phyloP scores from a whole-genome alignment of 2,113 vertebrate species.

The Sitta europaea region DNA sequence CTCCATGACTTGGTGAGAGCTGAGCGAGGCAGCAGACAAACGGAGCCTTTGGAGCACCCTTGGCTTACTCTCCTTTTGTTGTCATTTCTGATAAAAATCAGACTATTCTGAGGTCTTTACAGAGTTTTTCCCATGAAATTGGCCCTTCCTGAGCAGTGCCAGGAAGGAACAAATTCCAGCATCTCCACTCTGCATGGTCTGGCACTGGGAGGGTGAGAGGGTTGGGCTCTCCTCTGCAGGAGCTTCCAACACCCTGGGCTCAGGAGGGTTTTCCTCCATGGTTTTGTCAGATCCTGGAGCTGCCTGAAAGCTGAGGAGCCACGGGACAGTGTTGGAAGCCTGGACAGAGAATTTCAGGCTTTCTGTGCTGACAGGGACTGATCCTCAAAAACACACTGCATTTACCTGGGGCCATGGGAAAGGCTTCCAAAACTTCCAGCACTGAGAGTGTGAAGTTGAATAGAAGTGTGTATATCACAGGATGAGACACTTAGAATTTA shows the following conservation, averaged over 20 bases:
- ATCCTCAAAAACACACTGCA: too few species aligned
- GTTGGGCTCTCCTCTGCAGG: not conserved
- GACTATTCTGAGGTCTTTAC: not conserved
- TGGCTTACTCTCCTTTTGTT: not conserved
- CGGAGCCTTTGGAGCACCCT: not conserved
- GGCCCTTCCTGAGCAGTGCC: not conserved
- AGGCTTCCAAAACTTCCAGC: too few species aligned
- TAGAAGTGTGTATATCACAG: too few species aligned
- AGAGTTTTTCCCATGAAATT: slow-evolving; percentile 15
- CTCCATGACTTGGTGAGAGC: not conserved
- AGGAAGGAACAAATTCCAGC: slow-evolving; percentile 8
- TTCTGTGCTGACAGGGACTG: too few species aligned
- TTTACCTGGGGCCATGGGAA: too few species aligned
- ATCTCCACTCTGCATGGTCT: not conserved
- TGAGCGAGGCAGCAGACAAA: not conserved
- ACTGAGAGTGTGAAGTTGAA: too few species aligned
- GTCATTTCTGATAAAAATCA: slow-evolving; percentile 45
- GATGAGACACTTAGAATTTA: too few species aligned
- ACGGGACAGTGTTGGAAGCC: too few species aligned
- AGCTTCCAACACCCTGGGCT: not conserved
- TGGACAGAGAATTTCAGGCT: too few species aligned
- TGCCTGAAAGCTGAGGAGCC: not conserved
- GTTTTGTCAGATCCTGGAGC: not conserved
- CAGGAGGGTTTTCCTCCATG: not conserved
- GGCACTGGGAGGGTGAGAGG: not conserved